A percentile compares a stretch with the other conserved stretches of the same genome.
Conservation (phyloP, 2,888 invertebrate genomes). For the Ormyrus labotus region DNA sequence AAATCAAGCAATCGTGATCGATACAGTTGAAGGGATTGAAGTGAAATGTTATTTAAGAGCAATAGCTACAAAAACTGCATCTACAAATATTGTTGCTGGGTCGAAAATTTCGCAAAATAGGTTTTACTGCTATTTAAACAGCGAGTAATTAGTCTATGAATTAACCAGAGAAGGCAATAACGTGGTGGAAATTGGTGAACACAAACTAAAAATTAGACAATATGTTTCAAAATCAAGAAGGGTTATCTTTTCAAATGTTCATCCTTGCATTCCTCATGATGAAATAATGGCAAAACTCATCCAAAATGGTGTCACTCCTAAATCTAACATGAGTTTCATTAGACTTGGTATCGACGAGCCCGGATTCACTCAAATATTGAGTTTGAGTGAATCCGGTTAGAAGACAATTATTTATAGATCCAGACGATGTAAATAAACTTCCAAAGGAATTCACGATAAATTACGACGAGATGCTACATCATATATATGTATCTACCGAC, state of each 20-base stretch:
- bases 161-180: background rate
- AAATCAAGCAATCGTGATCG: no score
- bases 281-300: background rate
- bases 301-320: background rate
- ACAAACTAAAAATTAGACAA: background rate
- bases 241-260: constrained; percentile 5
- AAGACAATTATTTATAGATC: background rate
- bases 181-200: background rate
- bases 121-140: background rate
- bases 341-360: background rate
- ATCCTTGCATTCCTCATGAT: background rate
- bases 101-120: background rate
- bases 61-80: background rate
- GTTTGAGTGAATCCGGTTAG: background rate
- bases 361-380: background rate
- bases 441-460: constrained; percentile 11
- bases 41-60: background rate
- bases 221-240: background rate
- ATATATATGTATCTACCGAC: constrained; percentile 1
- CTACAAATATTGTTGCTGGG: background rate
- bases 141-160: background rate
- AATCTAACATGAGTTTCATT: background rate
- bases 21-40: background rate
- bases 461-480: background rate
- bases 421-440: background rate